phyloP scores from a whole-genome alignment of 2,888 invertebrate species.

The Hofmannophila pseudospretella region DNA sequence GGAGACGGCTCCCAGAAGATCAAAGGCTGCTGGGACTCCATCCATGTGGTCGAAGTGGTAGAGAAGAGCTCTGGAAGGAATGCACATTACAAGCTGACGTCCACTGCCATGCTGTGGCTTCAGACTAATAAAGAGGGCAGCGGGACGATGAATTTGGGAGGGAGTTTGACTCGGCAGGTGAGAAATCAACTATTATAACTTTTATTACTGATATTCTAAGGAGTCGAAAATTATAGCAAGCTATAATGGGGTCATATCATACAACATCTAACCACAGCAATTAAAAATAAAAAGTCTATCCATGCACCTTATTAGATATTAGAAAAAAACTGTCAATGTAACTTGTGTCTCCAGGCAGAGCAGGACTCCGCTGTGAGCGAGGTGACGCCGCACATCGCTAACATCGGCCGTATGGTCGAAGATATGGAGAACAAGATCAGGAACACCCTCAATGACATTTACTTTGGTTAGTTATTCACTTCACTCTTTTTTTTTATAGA shows the following conservation, averaged over 20 bases:
- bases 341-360: conserved; percentile 83
- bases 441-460: conserved; percentile 98
- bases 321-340: no score
- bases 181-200: no score
- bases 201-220: no score
- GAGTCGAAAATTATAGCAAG: no score
- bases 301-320: no score
- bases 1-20: conserved; percentile 99
- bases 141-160: conserved; percentile 99
- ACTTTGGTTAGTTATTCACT: conserved; percentile 93
- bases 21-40: conserved; percentile 99
- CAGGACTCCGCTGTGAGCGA: conserved; percentile 94
- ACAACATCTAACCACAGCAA: no score
- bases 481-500: no score
- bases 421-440: conserved; percentile 99
- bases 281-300: no score
- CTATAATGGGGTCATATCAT: no score
- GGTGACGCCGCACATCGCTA: conserved; percentile 97
- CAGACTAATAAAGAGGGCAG: conserved; percentile 98
- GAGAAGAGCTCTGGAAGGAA: conserved; percentile 96
- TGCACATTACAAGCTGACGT: conserved; percentile 99
- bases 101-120: conserved; percentile 99
- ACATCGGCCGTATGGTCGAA: conserved; percentile 99
- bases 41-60: conserved; percentile 99
- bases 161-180: conserved; percentile 97